phyloP scores from a whole-genome alignment of 2,113 vertebrate species.

The Orientallactaga bullata region DNA sequence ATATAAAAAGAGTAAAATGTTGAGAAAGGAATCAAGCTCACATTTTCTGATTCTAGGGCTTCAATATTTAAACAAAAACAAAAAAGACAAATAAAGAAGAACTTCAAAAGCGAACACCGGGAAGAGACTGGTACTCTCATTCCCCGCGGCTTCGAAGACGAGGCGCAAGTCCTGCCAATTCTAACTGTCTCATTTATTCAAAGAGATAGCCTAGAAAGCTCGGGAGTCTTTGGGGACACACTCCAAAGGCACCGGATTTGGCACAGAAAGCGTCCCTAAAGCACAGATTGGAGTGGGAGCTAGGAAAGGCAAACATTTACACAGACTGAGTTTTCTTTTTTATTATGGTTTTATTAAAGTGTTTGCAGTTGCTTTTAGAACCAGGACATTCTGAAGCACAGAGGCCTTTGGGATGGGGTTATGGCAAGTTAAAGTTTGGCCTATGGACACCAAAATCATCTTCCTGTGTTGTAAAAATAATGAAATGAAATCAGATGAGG shows the following conservation, averaged over 20 bases:
- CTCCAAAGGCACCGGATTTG: constrained; percentile 77
- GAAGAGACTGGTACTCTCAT: constrained; percentile 61
- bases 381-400: constrained; percentile 43
- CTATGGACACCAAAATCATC: constrained; percentile 54
- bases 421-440: constrained; percentile 69
- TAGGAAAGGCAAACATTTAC: constrained; percentile 55
- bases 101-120: constrained; percentile 77
- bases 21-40: constrained; percentile 39
- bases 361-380: constrained; percentile 47
- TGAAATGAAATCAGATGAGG: constrained; percentile 66
- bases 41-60: constrained; percentile 24
- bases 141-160: constrained; percentile 75
- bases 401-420: constrained; percentile 30
- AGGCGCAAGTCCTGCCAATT: constrained; percentile 79
- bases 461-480: constrained; percentile 74
- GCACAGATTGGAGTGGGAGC: constrained; percentile 63
- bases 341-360: constrained; percentile 62
- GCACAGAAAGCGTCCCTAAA: constrained; percentile 76
- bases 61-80: constrained; percentile 76
- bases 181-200: constrained; percentile 77
- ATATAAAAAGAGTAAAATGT: background rate
- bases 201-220: constrained; percentile 78
- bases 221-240: constrained; percentile 68
- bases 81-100: constrained; percentile 66
- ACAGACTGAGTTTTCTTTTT: constrained; percentile 23